Evolutionary conservation across 2,113 vertebrate genomes (phyloP), one percentile per base, ranked within the genome.

Genomic region (Ageneiosus marmoratus): DNA sequence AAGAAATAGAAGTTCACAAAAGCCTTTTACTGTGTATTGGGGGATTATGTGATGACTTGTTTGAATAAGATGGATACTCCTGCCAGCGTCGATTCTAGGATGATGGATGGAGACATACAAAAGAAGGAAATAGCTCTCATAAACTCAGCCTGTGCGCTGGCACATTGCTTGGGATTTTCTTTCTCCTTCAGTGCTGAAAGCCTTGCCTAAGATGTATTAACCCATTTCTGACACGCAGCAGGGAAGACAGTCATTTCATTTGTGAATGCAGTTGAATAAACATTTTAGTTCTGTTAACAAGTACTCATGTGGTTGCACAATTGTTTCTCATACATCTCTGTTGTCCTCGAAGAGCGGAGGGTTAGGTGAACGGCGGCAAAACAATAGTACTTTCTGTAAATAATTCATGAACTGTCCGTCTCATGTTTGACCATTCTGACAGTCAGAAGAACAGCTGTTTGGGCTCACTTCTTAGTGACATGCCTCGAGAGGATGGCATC

Each of bases 401-500:
- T 93, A 92, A 95, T 94, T 94, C 91, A 94, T 93, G 90, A 90
- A 89, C 87, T 90, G 92, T 92, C 93, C 92, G 91, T 91, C 90
- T 91, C 88, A 67, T 78, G 58, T 84, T 65, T 53, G 88, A 88
- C 90, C 91, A 89, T 92, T 91, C 93, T 92, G 93, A 91, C 90
- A 90, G 79, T 89, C 92, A 91, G 86, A 83, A 84, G 92, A 94
- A 93, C 93, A 94, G 91, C 92, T 95, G 94, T 80, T 91, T 88
- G 84, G 87, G 91, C 91, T 91, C 90, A 89, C 88, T 88, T 92
- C 60, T 37, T 80, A 70, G 79, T 29, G 78, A 76, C 72, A 75
- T 88, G 83, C 91, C 92, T 94, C 94, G 91, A 89, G 93, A 94
- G 93, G 90, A 89, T 91, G 91, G 92, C 94, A 95, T 94, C 94